phyloP scores from a whole-genome alignment of 2,797 vertebrate species.

The Lepidocolaptes lacrymiger region DNA sequence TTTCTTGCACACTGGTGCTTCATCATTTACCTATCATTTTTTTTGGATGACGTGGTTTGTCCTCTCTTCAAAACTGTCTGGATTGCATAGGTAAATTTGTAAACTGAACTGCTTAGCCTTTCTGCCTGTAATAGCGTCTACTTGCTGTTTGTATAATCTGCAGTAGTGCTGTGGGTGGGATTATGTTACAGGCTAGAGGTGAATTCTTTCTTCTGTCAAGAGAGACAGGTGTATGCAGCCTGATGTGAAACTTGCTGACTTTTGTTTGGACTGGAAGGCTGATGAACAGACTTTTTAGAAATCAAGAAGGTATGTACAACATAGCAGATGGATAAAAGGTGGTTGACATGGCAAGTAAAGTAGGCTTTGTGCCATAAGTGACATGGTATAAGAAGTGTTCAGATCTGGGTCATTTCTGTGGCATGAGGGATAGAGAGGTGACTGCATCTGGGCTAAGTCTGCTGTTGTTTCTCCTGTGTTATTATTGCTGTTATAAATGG shows the following conservation, averaged over 20 bases:
- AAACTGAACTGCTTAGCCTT: neutral
- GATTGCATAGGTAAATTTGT: neutral
- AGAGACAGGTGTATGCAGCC: neutral
- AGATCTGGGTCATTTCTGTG: neutral
- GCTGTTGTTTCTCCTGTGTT: neutral
- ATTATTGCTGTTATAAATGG: constrained; percentile 47
- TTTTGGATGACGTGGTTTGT: neutral
- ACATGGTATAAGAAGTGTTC: neutral
- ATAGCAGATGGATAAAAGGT: neutral
- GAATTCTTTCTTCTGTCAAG: neutral
- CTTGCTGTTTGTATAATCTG: neutral
- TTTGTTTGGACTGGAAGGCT: neutral
- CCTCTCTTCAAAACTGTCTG: neutral
- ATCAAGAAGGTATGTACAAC: neutral
- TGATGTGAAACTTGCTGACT: neutral
- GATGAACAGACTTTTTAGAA: neutral
- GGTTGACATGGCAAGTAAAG: neutral
- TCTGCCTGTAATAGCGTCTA: neutral
- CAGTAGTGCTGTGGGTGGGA: neutral
- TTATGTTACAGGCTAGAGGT: neutral
- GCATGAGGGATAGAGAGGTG: neutral
- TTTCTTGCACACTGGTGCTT: constrained; percentile 1
- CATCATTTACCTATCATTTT: constrained; percentile 10
- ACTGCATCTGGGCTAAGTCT: neutral
- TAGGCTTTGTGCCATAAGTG: neutral